Conservation (phyloP, 1,140 invertebrate species). For the Musca vetustissima region DNA sequence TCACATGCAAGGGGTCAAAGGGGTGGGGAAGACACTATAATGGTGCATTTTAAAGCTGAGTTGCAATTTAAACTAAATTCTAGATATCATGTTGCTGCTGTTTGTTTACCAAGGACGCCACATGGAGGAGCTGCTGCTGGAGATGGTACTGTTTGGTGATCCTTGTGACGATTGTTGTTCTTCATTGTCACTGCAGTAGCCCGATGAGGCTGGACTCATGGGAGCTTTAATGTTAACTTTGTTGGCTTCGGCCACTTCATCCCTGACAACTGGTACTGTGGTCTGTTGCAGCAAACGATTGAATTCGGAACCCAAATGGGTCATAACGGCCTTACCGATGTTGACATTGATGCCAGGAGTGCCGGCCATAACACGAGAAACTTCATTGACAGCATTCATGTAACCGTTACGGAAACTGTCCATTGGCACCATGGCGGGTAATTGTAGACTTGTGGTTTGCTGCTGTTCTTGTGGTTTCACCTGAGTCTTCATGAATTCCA, state of each 20-base stretch:
- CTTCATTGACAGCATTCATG: constrained; percentile 89
- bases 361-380: constrained; percentile 80
- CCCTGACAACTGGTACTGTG: neutral
- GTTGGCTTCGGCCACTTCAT: neutral
- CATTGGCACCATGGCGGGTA: constrained; percentile 50
- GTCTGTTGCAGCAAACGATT: constrained; percentile 64
- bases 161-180: constrained; percentile 21
- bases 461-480: constrained; percentile 28
- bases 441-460: constrained; percentile 46
- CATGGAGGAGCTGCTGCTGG: constrained; percentile 52
- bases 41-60: constrained; percentile 7
- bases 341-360: constrained; percentile 81
- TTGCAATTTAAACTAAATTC: constrained; percentile 29
- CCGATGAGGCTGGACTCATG: constrained; percentile 45
- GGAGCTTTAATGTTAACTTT: constrained; percentile 24
- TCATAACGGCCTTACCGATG: constrained; percentile 82
- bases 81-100: no score
- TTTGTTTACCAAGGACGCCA: constrained; percentile 68
- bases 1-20: no score
- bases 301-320: constrained; percentile 77
- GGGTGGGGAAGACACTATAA: neutral
- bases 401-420: constrained; percentile 87
- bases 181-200: constrained; percentile 46
- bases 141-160: neutral
- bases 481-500: constrained; percentile 69